A percentile compares a stretch with the other conserved stretches of the same genome.
phyloP scores from a whole-genome alignment of 2,113 vertebrate species.

The Oceanodroma tethys region DNA sequence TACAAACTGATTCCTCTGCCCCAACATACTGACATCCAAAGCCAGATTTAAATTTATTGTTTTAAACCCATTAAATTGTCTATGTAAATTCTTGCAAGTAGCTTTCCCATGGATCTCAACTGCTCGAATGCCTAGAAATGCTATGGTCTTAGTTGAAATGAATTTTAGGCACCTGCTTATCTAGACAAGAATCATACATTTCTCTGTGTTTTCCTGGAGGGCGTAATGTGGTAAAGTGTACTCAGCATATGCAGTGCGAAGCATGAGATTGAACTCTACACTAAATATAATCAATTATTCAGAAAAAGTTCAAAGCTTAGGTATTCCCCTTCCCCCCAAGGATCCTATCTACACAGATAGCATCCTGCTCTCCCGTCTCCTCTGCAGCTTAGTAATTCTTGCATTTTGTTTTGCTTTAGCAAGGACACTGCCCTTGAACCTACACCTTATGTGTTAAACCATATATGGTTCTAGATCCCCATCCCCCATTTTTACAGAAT shows the following conservation, averaged over 20 bases:
- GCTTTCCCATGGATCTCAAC: neutral
- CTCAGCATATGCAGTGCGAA: neutral
- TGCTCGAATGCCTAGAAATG: neutral
- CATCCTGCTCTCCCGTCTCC: neutral
- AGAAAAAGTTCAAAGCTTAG: neutral
- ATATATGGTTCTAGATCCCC: neutral
- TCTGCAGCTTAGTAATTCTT: neutral
- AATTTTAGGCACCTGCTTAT: neutral
- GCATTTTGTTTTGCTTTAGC: neutral
- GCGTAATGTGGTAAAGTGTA: neutral
- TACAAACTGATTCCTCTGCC: neutral
- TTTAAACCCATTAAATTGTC: neutral
- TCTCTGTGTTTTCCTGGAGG: neutral
- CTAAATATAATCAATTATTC: neutral
- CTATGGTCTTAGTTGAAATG: neutral
- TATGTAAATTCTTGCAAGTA: neutral
- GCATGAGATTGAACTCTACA: neutral
- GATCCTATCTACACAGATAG: neutral
- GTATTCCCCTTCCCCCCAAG: neutral
- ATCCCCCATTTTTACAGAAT: neutral
- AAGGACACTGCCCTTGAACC: neutral
- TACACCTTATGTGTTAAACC: accelerated
- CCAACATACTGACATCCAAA: neutral
- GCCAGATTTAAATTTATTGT: neutral
- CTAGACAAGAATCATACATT: neutral